Evolutionary conservation across 2,113 vertebrate species (phyloP).

Genomic region (Psilopsiagon aurifrons): DNA sequence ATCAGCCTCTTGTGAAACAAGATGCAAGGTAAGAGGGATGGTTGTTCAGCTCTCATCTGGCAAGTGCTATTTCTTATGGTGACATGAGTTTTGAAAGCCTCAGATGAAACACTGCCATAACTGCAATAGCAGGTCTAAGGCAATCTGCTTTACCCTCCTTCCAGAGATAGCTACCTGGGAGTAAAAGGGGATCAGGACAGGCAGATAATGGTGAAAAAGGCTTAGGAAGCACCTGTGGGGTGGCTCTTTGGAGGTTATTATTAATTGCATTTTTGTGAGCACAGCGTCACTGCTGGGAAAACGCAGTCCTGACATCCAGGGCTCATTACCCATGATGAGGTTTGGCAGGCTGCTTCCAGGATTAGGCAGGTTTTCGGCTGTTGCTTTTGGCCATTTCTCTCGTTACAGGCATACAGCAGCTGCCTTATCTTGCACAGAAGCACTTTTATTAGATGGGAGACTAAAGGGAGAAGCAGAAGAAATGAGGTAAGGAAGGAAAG

Average conservation of each 20-base stretch:
- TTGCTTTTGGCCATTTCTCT: neutral
- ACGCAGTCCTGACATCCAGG: neutral
- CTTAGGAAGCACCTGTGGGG: neutral
- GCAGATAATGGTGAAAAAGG: neutral
- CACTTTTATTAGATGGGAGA: neutral
- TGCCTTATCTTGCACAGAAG: neutral
- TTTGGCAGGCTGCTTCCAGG: neutral
- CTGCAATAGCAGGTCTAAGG: too few species aligned
- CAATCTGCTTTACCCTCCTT: neutral
- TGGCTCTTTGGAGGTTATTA: neutral
- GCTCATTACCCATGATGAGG: neutral
- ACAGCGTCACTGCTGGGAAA: neutral
- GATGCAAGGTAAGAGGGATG: neutral
- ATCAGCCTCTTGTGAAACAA: neutral
- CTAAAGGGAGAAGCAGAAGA: neutral
- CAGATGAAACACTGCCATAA: neutral
- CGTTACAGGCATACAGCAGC: neutral
- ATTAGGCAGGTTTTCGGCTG: neutral
- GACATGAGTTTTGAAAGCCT: accelerated
- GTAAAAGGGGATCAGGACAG: neutral
- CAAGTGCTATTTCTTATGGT: neutral
- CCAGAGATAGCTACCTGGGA: neutral
- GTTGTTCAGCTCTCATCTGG: neutral
- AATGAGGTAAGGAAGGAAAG: neutral
- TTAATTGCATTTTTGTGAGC: neutral